phyloP scores from a whole-genome alignment of 2,888 invertebrate species.

The Melieria crassipennis region DNA sequence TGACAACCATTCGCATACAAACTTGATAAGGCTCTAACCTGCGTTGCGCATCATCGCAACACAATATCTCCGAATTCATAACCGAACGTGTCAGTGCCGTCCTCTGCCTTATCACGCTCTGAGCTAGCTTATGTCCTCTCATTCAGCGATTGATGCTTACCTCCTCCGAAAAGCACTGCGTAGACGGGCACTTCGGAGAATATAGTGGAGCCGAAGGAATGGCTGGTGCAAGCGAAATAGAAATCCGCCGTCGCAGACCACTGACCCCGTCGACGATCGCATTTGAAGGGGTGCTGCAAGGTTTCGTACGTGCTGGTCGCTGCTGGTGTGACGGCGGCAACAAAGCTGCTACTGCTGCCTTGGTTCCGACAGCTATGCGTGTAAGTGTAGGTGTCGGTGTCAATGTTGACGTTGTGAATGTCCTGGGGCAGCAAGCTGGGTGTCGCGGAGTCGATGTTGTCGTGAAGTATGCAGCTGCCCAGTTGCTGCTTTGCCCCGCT shows the following conservation, averaged over 20 bases:
- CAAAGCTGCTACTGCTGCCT: constrained; percentile 24
- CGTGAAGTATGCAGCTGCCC: constrained; percentile 52
- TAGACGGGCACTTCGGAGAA: constrained; percentile 77
- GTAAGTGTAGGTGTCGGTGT: constrained; percentile 19
- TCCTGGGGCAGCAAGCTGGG: constrained; percentile 22
- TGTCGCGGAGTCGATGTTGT: constrained; percentile 42
- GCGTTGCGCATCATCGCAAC: too few species aligned
- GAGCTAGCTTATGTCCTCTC: not conserved
- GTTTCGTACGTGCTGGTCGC: constrained; percentile 56
- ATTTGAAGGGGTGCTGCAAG: constrained; percentile 60
- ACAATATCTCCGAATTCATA: too few species aligned
- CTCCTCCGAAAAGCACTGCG: constrained; percentile 56
- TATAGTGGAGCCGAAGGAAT: constrained; percentile 84
- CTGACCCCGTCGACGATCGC: constrained; percentile 69
- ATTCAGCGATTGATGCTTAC: constrained; percentile 49
- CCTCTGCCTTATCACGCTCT: too few species aligned
- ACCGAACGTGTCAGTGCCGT: too few species aligned
- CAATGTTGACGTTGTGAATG: not conserved
- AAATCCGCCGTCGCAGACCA: constrained; percentile 83
- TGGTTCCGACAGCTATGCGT: constrained; percentile 12
- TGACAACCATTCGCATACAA: too few species aligned
- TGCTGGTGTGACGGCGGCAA: constrained; percentile 31
- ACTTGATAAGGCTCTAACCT: too few species aligned
- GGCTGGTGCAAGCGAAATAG: constrained; percentile 82
- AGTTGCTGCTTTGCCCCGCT: constrained; percentile 56